These are phyloP conservation scores for Cloeon dipterum DNA, from an alignment of 2,888 invertebrate genomes.

Conservation along the genomic window DNA sequence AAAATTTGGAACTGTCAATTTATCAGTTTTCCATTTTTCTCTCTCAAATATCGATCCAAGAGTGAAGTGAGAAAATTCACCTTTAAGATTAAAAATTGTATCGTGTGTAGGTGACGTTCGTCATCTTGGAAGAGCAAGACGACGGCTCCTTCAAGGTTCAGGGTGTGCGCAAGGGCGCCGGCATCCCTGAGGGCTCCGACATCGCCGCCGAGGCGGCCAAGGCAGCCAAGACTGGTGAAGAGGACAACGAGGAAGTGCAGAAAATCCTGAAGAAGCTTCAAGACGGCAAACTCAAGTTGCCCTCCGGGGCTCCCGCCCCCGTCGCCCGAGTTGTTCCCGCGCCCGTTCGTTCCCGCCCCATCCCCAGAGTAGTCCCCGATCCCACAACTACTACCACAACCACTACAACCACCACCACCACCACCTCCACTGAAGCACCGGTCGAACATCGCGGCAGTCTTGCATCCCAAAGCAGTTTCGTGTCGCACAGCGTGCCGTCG, in stretches of 20 bases:
- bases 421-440: too few species aligned
- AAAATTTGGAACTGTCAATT: too few species aligned
- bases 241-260: constrained; percentile 45
- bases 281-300: constrained; percentile 58
- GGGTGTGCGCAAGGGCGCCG: constrained; percentile 20
- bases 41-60: too few species aligned
- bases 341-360: constrained; percentile 6
- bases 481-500: neutral
- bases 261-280: constrained; percentile 58
- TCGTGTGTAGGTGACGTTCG: constrained; percentile 72
- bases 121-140: constrained; percentile 62
- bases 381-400: neutral
- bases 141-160: constrained; percentile 71
- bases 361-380: constrained; percentile 7
- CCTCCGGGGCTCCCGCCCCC: constrained; percentile 23
- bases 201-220: constrained; percentile 13
- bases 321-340: neutral
- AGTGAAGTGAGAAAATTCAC: too few species aligned
- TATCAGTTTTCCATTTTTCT: too few species aligned
- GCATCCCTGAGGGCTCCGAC: constrained; percentile 40
- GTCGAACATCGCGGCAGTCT: neutral
- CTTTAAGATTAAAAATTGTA: too few species aligned
- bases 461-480: neutral
- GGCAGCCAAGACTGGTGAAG: constrained; percentile 37
- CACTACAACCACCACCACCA: constrained; percentile 5